Evolutionary conservation across 2,888 invertebrate species (phyloP), one percentile per base, ranked within the genome.

Genomic region (Dicyrtomina minuta): DNA sequence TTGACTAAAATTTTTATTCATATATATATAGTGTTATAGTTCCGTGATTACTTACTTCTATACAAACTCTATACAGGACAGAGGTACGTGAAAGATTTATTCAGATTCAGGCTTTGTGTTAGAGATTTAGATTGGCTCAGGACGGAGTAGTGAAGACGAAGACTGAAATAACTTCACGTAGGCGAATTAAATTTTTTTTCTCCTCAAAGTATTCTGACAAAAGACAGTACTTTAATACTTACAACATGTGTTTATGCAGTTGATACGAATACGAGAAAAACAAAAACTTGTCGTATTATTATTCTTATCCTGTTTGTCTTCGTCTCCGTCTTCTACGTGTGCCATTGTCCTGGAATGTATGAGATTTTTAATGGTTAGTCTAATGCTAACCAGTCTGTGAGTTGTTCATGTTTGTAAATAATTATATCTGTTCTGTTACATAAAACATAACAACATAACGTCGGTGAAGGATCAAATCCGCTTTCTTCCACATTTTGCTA

Each of bases 111-210:
- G 12, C 24, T 43, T 44, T 44, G n/a, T 44, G 61, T 44, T 15
- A 22, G n/a, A n/a, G n/a, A 60, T 43, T 44, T 43, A 62, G 62
- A 62, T 49, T 44, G 24, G 51, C 10, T 51, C n/a, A n/a, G n/a
- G n/a, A n/a, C n/a, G n/a, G n/a, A n/a, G n/a, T n/a, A n/a, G n/a
- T n/a, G n/a, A n/a, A n/a, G 43, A 59, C 20, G 49, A 26, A 46
- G 64, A 33, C 66, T 58, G 44, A 46, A 56, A 66, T 66, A 66
- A 43, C 58, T 66, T 58, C 66, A 66, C 66, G 66, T 66, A 66
- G 66, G 39, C 66, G 58, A 66, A 66, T 66, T 66, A 66, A 41
- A 58, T 55, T 66, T 56, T 65, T 66, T 62, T n/a, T n/a, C n/a
- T n/a, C 27, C 2, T 56, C 62, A 17, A 12, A 26, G 44, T 44